These are phyloP conservation scores for Diglossa cyanea DNA, from an alignment of 2,797 vertebrate species.

Conservation along the genomic window DNA sequence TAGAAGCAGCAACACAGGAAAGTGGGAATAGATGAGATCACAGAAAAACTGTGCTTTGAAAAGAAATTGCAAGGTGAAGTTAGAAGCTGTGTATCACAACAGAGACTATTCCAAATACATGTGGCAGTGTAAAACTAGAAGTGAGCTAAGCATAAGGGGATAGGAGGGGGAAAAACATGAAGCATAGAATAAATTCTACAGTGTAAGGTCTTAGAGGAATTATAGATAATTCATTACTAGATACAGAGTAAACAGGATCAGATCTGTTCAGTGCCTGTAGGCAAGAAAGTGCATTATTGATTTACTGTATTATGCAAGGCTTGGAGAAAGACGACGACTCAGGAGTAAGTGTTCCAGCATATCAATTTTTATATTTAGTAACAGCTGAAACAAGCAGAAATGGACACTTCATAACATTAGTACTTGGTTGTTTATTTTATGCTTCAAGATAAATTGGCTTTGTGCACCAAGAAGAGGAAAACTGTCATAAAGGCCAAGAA, in stretches of 20 bases:
- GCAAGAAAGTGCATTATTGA: slow-evolving; percentile 46
- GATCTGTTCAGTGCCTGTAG: neutral
- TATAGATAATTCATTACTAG: slow-evolving; percentile 49
- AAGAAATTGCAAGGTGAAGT: neutral
- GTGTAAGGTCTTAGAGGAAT: neutral
- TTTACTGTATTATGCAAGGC: slow-evolving; percentile 20
- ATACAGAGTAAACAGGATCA: slow-evolving; percentile 22
- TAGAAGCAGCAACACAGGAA: neutral
- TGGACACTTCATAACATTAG: slow-evolving; percentile 34
- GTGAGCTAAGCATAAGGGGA: neutral
- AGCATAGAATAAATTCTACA: neutral
- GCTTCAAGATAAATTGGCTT: slow-evolving; percentile 32
- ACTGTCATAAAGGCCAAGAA: slow-evolving; percentile 31
- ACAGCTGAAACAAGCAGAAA: slow-evolving; percentile 63
- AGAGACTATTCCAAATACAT: neutral
- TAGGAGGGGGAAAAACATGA: neutral
- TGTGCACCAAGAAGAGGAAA: slow-evolving; percentile 3
- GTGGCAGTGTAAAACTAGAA: neutral
- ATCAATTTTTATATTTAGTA: slow-evolving; percentile 62
- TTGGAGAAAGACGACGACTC: neutral
- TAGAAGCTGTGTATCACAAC: neutral
- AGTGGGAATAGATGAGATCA: neutral
- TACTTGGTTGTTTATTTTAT: slow-evolving; percentile 43
- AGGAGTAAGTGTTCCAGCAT: slow-evolving; percentile 28
- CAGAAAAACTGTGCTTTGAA: neutral